Evolutionary conservation across 2,888 invertebrate species (phyloP).

Genomic region (Catonia carolina): DNA sequence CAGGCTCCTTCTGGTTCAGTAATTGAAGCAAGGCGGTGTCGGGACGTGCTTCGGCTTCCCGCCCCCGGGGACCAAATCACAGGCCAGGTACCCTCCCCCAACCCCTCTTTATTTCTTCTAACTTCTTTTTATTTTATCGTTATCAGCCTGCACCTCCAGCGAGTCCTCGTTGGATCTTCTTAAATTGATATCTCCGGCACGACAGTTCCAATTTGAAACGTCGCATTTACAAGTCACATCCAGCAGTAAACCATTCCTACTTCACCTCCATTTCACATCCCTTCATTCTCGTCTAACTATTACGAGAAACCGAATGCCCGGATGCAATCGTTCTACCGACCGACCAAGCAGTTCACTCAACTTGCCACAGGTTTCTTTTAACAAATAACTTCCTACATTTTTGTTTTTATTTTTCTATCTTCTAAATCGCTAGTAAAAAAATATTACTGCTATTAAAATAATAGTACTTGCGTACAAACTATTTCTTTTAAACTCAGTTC

Average conservation of each 20-base stretch:
- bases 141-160: constrained; percentile 11
- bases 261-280: no score
- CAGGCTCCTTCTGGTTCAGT: constrained; percentile 8
- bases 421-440: no score
- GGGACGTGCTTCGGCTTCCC: constrained; percentile 10
- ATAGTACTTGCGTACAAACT: no score
- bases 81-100: constrained; percentile 2
- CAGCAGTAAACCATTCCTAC: neutral
- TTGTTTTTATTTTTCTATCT: no score
- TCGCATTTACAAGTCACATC: constrained; percentile 12
- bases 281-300: no score
- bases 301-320: no score
- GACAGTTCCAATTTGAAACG: constrained; percentile 12
- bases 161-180: constrained; percentile 3
- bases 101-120: neutral
- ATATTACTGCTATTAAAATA: no score
- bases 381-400: no score
- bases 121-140: constrained; percentile 12
- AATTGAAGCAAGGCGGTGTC: constrained; percentile 10
- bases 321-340: no score
- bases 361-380: no score
- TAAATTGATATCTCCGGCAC: constrained; percentile 15
- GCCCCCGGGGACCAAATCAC: constrained; percentile 15
- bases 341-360: no score
- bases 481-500: no score